Percentiles rank a stretch among this genome's conserved stretches.
phyloP scores from a whole-genome alignment of 2,888 invertebrate species.

The Brachyptera putata region DNA sequence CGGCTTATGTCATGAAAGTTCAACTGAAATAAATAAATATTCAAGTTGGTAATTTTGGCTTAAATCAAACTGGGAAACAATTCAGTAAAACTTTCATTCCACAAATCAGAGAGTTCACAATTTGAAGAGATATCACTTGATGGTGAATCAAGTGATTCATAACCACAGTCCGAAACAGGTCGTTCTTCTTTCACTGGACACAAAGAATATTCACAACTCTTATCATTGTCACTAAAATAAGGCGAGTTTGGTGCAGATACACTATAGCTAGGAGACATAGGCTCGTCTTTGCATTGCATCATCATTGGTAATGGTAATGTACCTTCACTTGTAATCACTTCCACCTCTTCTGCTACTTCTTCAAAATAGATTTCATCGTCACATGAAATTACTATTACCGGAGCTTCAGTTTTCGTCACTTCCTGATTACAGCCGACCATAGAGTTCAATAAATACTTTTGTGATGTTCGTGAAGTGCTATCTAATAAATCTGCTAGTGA shows the following conservation, averaged over 20 bases:
- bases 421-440: slow-evolving; percentile 71
- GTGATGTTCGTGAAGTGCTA: too few relatives aligned
- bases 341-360: slow-evolving; percentile 48
- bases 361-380: slow-evolving; percentile 49
- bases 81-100: slow-evolving; percentile 72
- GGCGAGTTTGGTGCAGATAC: slow-evolving; percentile 12
- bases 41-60: background rate
- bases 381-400: slow-evolving; percentile 58
- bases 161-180: slow-evolving; percentile 56
- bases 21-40: background rate
- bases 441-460: background rate
- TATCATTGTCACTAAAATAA: background rate
- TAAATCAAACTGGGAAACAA: slow-evolving; percentile 56
- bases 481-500: background rate
- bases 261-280: slow-evolving; percentile 14
- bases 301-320: too few relatives aligned
- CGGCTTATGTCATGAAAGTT: too few relatives aligned
- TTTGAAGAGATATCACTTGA: slow-evolving; percentile 38
- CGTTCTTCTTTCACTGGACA: too few relatives aligned
- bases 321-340: slow-evolving; percentile 24
- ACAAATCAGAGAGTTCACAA: slow-evolving; percentile 57
- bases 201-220: background rate
- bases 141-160: slow-evolving; percentile 63
- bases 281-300: slow-evolving; percentile 12
- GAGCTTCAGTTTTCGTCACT: slow-evolving; percentile 59